Conservation (phyloP, 92 coral and sea anemone species). For the Zoanthus solanderi region DNA sequence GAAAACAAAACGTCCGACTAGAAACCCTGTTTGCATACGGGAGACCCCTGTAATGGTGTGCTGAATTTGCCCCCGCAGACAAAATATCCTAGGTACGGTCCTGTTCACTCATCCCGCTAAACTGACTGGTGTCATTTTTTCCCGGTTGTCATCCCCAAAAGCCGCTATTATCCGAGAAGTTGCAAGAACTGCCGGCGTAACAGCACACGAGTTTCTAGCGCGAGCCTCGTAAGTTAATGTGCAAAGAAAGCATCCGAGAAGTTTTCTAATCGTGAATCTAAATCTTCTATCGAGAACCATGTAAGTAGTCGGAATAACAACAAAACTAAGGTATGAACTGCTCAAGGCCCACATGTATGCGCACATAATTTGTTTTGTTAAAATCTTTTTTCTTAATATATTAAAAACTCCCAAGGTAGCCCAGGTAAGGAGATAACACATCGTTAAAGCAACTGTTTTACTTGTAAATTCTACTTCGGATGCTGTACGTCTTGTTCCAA, state of each 20-base stretch:
- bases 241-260: neutral
- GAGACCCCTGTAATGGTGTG: too few relatives aligned
- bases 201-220: neutral
- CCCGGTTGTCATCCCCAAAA: too few relatives aligned
- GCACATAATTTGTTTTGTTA: neutral
- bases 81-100: too few relatives aligned
- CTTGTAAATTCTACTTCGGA: conserved; percentile 45
- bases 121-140: too few relatives aligned
- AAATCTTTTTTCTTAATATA: neutral
- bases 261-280: neutral
- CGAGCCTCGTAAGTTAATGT: neutral
- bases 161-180: too few relatives aligned
- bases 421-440: neutral
- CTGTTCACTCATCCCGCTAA: too few relatives aligned
- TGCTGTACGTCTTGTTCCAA: conserved; percentile 24
- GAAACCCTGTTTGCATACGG: too few relatives aligned
- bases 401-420: neutral
- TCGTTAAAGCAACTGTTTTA: neutral
- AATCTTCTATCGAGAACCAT: conserved; percentile 24
- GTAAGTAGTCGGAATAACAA: conserved; percentile 9
- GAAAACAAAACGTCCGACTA: too few relatives aligned
- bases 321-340: neutral
- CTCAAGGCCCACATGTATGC: conserved; percentile 3
- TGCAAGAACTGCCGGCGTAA: neutral
- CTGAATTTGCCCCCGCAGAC: too few relatives aligned